Conservation (phyloP, 2,888 invertebrate species). For the Acleris sparsana region DNA sequence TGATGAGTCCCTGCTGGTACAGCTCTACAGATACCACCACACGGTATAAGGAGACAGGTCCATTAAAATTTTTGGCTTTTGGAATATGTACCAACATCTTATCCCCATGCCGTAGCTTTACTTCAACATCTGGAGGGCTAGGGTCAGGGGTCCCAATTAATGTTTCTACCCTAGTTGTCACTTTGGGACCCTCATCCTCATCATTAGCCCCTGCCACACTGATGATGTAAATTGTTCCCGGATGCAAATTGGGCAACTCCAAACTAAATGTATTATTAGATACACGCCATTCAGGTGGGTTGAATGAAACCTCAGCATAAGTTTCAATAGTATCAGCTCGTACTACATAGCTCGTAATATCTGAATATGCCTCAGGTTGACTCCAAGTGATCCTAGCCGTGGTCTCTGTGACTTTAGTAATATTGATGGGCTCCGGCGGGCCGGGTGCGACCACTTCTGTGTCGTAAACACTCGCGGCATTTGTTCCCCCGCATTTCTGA, state of each 20-base stretch:
- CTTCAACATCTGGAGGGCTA: slow-evolving; percentile 86
- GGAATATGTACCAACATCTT: slow-evolving; percentile 87
- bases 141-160: slow-evolving; percentile 88
- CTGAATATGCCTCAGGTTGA: slow-evolving; percentile 79
- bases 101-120: slow-evolving; percentile 84
- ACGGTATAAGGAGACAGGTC: slow-evolving; percentile 90
- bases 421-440: slow-evolving; percentile 85
- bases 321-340: slow-evolving; percentile 82
- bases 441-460: slow-evolving; percentile 87
- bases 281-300: slow-evolving; percentile 83
- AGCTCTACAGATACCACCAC: slow-evolving; percentile 88
- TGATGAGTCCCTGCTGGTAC: slow-evolving; percentile 85
- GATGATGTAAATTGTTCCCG: slow-evolving; percentile 90
- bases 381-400: slow-evolving; percentile 85
- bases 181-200: slow-evolving; percentile 83
- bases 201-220: slow-evolving; percentile 87
- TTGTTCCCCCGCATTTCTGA: slow-evolving; percentile 87
- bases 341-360: slow-evolving; percentile 82
- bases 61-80: slow-evolving; percentile 88
- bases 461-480: slow-evolving; percentile 87
- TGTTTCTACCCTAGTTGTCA: slow-evolving; percentile 85
- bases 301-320: slow-evolving; percentile 78
- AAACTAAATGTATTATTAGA: slow-evolving; percentile 83
- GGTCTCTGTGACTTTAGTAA: slow-evolving; percentile 85
- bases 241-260: slow-evolving; percentile 86